phyloP scores from a whole-genome alignment of 2,113 vertebrate genomes.

The Eleginops maclovinus region DNA sequence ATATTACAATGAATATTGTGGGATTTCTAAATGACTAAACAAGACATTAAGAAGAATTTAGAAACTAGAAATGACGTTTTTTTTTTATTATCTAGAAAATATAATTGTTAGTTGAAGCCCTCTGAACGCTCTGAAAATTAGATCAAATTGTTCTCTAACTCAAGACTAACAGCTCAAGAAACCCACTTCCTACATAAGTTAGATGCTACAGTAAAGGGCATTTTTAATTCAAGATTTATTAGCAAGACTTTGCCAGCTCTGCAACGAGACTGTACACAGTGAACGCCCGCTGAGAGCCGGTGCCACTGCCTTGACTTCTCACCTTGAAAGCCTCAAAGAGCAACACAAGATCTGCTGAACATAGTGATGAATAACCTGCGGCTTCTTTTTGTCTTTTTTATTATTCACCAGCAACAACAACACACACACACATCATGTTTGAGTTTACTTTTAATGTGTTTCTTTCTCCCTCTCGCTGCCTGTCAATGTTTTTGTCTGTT shows the following conservation, averaged over 20 bases:
- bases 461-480: background rate
- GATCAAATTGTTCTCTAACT: constrained; percentile 1
- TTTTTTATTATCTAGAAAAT: too few relatives aligned
- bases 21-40: too few relatives aligned
- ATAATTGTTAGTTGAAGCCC: too few relatives aligned
- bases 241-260: constrained; percentile 51
- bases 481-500: constrained; percentile 6
- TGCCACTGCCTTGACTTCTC: constrained; percentile 61
- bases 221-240: constrained; percentile 58
- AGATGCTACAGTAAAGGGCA: constrained; percentile 36
- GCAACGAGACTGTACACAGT: constrained; percentile 41
- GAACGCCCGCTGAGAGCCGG: constrained; percentile 46
- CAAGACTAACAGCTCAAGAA: constrained; percentile 4
- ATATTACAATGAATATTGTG: too few relatives aligned
- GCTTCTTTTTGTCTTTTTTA: constrained; percentile 24
- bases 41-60: too few relatives aligned
- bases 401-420: background rate
- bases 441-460: constrained; percentile 10
- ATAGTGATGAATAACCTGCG: constrained; percentile 44
- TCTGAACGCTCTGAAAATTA: background rate
- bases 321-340: constrained; percentile 67
- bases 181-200: background rate
- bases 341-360: constrained; percentile 62
- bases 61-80: too few relatives aligned
- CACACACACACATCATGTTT: background rate